Evolutionary conservation across 1,140 invertebrate genomes (phyloP).

Genomic region (Zaprionus africanus): DNA sequence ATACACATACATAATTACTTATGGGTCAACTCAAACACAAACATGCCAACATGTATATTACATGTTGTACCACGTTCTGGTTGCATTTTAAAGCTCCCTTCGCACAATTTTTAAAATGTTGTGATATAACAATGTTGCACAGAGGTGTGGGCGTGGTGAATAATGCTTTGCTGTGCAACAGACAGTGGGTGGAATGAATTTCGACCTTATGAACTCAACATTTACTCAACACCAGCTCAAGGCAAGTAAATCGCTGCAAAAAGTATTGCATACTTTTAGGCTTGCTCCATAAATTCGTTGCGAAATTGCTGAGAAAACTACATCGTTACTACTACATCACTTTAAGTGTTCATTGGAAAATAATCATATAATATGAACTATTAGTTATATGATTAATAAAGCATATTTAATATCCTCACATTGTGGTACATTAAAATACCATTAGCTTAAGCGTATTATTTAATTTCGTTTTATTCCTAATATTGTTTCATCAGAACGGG

Average conservation of each 20-base stretch:
- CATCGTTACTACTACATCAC: background rate
- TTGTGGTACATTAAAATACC: too few relatives aligned
- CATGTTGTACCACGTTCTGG: background rate
- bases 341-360: background rate
- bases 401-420: too few relatives aligned
- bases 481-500: background rate
- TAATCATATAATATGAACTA: background rate
- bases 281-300: background rate
- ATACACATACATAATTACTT: constrained; percentile 12
- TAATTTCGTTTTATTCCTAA: background rate
- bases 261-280: background rate
- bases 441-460: too few relatives aligned
- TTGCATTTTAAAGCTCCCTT: background rate
- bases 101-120: background rate
- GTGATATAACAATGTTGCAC: background rate
- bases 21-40: constrained; percentile 4
- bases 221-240: background rate
- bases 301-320: background rate
- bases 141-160: background rate
- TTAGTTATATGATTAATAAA: background rate
- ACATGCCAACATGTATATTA: background rate
- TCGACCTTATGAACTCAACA: background rate
- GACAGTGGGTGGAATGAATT: background rate
- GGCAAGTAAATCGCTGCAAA: background rate
- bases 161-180: background rate